phyloP scores from a whole-genome alignment of 2,888 invertebrate species.

The Drosophila macrospina region DNA sequence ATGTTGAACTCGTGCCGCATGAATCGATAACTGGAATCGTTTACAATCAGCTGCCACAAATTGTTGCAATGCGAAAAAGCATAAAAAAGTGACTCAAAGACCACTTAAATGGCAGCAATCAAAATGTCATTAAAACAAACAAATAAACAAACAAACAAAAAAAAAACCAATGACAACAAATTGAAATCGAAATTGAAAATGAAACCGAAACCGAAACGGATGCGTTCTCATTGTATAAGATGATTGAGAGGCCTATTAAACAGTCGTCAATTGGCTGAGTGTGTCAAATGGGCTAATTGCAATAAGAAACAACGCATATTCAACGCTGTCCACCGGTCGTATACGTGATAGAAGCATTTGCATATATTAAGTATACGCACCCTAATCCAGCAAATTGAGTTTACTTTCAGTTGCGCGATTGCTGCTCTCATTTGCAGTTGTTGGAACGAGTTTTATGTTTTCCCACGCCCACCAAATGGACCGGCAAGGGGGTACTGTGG shows the following conservation, averaged over 20 bases:
- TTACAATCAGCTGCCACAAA: constrained; percentile 47
- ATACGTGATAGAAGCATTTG: constrained; percentile 29
- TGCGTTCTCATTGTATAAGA: constrained; percentile 27
- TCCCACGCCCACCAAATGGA: constrained; percentile 60
- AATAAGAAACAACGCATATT: no score
- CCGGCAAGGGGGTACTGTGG: background rate
- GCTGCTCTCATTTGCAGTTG: constrained; percentile 2
- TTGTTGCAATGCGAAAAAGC: constrained; percentile 31
- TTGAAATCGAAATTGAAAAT: background rate
- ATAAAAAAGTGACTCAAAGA: constrained; percentile 10
- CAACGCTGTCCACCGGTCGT: constrained; percentile 21
- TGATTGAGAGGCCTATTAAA: constrained; percentile 23
- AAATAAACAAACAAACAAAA: background rate
- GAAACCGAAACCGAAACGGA: constrained; percentile 35
- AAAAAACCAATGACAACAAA: constrained; percentile 28
- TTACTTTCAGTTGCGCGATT: constrained; percentile 16
- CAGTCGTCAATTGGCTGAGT: constrained; percentile 13
- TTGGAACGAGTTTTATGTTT: constrained; percentile 58
- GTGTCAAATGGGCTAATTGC: constrained; percentile 25
- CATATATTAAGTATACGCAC: constrained; percentile 46
- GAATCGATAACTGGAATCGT: constrained; percentile 26
- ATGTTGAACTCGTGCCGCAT: constrained; percentile 18
- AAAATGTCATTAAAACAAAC: constrained; percentile 22
- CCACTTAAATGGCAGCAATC: constrained; percentile 44
- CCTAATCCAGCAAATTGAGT: constrained; percentile 17